These are phyloP conservation scores for Cartodere bifasciata DNA, from an alignment of 2,888 invertebrate genomes.

Conservation along the genomic window DNA sequence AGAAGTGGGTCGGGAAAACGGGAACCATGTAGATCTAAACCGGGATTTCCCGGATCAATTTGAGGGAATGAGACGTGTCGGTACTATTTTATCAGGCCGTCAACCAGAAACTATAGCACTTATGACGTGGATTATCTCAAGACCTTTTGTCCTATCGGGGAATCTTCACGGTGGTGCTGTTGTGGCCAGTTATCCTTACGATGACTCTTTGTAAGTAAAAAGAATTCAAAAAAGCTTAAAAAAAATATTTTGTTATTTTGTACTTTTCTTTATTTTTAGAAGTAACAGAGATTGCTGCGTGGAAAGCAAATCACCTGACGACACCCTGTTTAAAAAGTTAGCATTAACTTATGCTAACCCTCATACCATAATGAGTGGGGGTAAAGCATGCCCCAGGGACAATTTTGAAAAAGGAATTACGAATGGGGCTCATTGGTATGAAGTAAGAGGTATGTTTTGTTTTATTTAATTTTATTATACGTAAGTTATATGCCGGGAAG, in stretches of 20 bases:
- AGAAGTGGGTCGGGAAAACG: conserved; percentile 68
- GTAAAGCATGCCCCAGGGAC: conserved; percentile 60
- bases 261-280: conserved; percentile 13
- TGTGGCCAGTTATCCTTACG: conserved; percentile 96
- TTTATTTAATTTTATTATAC: too few species aligned
- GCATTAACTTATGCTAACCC: conserved; percentile 63
- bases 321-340: conserved; percentile 65
- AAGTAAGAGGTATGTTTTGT: conserved; percentile 56
- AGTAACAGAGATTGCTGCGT: conserved; percentile 51
- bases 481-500: too few species aligned
- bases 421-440: conserved; percentile 90
- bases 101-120: conserved; percentile 83
- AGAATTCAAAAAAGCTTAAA: background rate
- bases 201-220: conserved; percentile 56
- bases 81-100: conserved; percentile 43
- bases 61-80: conserved; percentile 20
- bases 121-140: conserved; percentile 76
- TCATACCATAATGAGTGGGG: conserved; percentile 63
- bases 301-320: conserved; percentile 70
- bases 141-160: conserved; percentile 85
- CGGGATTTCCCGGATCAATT: conserved; percentile 90
- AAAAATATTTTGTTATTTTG: background rate
- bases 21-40: conserved; percentile 71
- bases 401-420: conserved; percentile 69
- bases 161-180: conserved; percentile 95